Base-by-base conservation (phyloP, 2,888 invertebrate genomes). In the Ommatoiulus sabulosus region DNA sequence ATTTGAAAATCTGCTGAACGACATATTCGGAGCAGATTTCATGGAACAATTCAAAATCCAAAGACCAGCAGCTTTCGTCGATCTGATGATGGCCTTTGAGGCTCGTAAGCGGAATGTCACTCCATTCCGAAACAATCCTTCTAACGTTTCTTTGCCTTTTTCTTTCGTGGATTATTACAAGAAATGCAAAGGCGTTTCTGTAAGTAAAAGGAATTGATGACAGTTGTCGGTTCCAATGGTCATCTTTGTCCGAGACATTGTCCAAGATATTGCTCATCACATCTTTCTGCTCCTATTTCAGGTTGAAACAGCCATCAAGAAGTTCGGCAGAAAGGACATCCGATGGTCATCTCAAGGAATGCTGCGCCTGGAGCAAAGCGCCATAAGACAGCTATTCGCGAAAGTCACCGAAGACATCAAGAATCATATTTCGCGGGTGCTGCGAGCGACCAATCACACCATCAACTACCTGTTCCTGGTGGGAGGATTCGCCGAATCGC, bases 401-500 rank as follows among this genome's bases (percentile, higher is more conserved):
- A 93, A 93, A 5, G 94, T 94, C 3, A 90, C 94, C 3, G 92
- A 93, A 87, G 92, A 92, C 89, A 93, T 94, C 89, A 92, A 92
- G 86, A 91, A 92, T 90, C 93, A 93, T 84, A 92, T 94, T 44
- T 93, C 93, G 20, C 92, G 92, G 24, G 93, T 94, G n/a, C 91
- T 94, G 85, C 91, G 92, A 88, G 92, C 90, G 90, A 91, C 92
- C 91, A 92, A 93, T 89, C 89, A 91, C 91, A 93, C 92, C 63
- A 91, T 94, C 44, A 92, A 92, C 89, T 93, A 93, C 90, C 91
- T 94, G 90, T 94, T 94, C 91, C 92, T 94, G 89, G 94, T 94
- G 5, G 94, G 94, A 46, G 94, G 94, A 10, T 94, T 94, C 91
- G 93, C 94, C 0, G 94, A 94, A 91, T 94, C 94, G 0, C 92